phyloP scores from a whole-genome alignment of 2,113 vertebrate genomes.

The Herpailurus yagouaroundi region DNA sequence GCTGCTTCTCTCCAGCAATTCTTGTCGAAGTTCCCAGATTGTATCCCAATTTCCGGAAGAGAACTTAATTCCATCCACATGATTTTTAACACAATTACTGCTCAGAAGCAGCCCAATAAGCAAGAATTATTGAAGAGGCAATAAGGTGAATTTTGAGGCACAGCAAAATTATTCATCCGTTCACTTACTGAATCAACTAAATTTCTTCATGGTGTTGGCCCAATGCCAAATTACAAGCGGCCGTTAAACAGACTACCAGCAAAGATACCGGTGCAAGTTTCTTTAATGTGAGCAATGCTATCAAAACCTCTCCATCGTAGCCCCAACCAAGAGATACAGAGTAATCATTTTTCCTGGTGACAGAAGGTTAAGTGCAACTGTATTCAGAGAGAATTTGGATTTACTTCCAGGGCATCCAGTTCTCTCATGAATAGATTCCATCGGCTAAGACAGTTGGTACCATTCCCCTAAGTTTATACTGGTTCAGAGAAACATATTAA shows the following conservation, averaged over 20 bases:
- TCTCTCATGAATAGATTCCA: background rate
- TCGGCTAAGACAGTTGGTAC: background rate
- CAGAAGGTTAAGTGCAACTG: background rate
- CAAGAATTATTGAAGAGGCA: conserved; percentile 49
- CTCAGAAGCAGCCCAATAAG: background rate
- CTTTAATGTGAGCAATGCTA: background rate
- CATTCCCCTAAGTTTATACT: background rate
- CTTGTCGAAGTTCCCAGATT: background rate
- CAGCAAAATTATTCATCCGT: conserved; percentile 32
- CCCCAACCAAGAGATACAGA: background rate
- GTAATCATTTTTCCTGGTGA: background rate
- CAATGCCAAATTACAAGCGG: conserved; percentile 3
- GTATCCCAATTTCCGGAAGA: background rate
- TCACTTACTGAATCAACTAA: background rate
- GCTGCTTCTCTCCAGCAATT: background rate
- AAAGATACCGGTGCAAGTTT: background rate
- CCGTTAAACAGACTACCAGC: background rate
- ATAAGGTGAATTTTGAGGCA: background rate
- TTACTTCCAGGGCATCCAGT: background rate
- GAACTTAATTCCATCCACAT: background rate
- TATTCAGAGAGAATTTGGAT: background rate
- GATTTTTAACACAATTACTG: conserved; percentile 15
- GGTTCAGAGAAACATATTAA: background rate
- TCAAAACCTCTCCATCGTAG: background rate
- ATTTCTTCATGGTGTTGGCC: background rate